A percentile compares a stretch with the other conserved stretches of the same genome.
These are phyloP conservation scores for Mechanitis mazaeus DNA, from an alignment of 2,888 invertebrate genomes.

Conservation along the genomic window DNA sequence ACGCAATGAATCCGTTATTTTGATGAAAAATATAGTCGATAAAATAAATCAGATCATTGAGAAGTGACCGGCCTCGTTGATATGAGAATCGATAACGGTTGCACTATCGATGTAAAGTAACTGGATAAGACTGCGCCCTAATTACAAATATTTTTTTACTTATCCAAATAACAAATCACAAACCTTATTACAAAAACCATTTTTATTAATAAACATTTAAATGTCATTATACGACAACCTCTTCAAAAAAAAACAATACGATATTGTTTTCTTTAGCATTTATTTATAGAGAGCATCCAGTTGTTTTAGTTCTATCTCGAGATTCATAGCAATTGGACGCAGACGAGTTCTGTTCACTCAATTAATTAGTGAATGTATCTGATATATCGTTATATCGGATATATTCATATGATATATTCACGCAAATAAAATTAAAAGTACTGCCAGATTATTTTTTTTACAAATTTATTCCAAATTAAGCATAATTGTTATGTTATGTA, in stretches of 20 bases:
- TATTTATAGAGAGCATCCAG: neutral
- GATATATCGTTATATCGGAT: constrained; percentile 14
- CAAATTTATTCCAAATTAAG: too few relatives aligned
- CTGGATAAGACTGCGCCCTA: neutral
- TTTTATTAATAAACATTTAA: too few relatives aligned
- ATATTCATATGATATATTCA: constrained; percentile 2
- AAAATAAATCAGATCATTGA: constrained; percentile 14
- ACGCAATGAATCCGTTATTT: neutral
- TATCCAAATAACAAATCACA: too few relatives aligned
- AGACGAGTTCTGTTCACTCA: constrained; percentile 13
- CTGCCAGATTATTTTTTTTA: too few relatives aligned
- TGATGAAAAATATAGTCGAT: constrained; percentile 8
- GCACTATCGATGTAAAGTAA: neutral
- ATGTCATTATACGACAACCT: too few relatives aligned
- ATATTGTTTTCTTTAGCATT: too few relatives aligned
- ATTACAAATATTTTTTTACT: neutral
- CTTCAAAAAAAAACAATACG: too few relatives aligned
- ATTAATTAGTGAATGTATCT: constrained; percentile 18
- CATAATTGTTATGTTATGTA: too few relatives aligned
- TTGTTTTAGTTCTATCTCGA: neutral
- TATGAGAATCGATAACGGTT: constrained; percentile 10
- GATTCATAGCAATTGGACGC: constrained; percentile 4
- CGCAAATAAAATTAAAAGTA: constrained; percentile 11
- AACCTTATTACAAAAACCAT: too few relatives aligned
- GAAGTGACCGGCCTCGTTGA: constrained; percentile 11